A percentile compares a stretch with the other conserved stretches of the same genome.
Conservation (phyloP, 1,140 invertebrate genomes). For the Globodera ellingtonae region DNA sequence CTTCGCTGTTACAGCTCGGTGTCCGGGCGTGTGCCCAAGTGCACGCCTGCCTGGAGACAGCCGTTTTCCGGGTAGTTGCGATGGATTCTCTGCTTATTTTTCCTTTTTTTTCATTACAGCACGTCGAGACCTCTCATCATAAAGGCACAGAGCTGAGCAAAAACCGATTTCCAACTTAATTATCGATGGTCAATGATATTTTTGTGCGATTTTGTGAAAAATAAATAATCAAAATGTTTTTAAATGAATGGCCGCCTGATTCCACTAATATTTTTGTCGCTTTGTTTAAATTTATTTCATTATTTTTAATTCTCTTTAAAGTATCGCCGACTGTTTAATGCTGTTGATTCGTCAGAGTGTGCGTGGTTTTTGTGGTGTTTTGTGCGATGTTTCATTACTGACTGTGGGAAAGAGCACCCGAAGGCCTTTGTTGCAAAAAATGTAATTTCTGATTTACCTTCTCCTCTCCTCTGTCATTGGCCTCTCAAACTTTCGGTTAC, state of each 20-base stretch:
- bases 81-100: neutral
- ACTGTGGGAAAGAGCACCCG: neutral
- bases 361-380: neutral
- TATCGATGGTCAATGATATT: neutral
- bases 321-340: neutral
- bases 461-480: neutral
- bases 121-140: neutral
- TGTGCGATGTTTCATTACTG: neutral
- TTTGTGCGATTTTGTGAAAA: too few relatives aligned
- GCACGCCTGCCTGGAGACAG: conserved; percentile 40
- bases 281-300: neutral
- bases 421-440: neutral
- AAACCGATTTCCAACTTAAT: neutral
- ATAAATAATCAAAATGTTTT: neutral
- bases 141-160: neutral
- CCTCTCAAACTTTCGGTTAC: neutral
- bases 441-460: neutral
- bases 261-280: neutral
- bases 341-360: neutral
- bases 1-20: conserved; percentile 32
- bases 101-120: neutral
- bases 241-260: neutral
- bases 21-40: conserved; percentile 37
- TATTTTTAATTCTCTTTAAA: neutral
- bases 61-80: conserved; percentile 19